A percentile compares a stretch with the other conserved stretches of the same genome.
phyloP scores from a whole-genome alignment of 23 tunicate genomes.

The Phallusia fumigata region DNA sequence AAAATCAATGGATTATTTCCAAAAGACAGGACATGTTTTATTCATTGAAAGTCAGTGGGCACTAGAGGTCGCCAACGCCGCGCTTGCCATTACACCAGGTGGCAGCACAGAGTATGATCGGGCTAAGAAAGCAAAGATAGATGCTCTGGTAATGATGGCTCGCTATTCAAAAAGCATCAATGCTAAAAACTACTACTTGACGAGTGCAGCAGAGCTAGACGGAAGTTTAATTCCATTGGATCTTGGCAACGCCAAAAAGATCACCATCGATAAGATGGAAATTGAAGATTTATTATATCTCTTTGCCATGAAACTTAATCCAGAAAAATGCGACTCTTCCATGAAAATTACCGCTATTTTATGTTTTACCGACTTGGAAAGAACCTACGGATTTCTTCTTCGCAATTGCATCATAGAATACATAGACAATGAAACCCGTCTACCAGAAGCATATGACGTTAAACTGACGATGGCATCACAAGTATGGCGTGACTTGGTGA shows the following conservation, averaged over 20 bases:
- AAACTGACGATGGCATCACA: background rate
- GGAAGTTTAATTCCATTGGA: no score
- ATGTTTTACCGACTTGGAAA: constrained; percentile 1
- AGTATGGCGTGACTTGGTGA: no score
- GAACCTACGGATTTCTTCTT: no score
- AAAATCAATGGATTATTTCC: constrained; percentile 16
- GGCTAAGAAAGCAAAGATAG: constrained; percentile 21
- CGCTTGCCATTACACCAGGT: background rate
- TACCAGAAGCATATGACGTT: constrained; percentile 3
- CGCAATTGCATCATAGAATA: no score
- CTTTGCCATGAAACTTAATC: background rate
- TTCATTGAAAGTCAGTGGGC: constrained; percentile 22
- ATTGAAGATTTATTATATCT: background rate
- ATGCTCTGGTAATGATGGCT: background rate
- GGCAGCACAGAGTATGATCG: background rate
- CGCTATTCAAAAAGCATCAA: background rate
- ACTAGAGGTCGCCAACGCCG: no score
- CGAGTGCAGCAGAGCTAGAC: no score
- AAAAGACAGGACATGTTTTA: constrained; percentile 5
- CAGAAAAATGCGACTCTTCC: constrained; percentile 22
- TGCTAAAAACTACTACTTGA: constrained; percentile 6
- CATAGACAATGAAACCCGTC: background rate
- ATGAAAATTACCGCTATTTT: background rate
- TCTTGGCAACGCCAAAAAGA: background rate
- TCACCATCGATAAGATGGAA: no score